A percentile compares a stretch with the other conserved stretches of the same genome.
phyloP scores from a whole-genome alignment of 2,113 vertebrate genomes.

The Harpagus bidentatus region DNA sequence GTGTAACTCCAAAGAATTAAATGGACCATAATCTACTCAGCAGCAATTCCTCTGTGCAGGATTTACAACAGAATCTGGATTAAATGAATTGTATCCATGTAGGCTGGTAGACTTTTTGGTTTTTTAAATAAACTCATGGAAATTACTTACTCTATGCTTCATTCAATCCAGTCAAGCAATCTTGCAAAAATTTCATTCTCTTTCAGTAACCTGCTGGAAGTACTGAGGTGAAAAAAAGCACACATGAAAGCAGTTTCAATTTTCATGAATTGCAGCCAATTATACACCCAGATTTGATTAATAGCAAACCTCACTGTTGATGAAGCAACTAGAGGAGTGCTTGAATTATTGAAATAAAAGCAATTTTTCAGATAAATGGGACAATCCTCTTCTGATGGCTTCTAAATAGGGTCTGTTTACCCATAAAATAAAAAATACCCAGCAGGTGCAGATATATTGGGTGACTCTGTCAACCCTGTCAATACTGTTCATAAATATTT shows the following conservation, averaged over 20 bases:
- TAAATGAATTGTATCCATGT: background rate
- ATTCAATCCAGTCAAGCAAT: background rate
- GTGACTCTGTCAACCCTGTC: background rate
- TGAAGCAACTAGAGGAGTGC: background rate
- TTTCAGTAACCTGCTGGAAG: background rate
- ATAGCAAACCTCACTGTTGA: background rate
- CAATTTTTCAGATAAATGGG: conserved; percentile 17
- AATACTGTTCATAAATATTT: background rate
- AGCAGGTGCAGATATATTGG: background rate
- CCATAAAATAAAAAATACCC: background rate
- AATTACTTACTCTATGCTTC: background rate
- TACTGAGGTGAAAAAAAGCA: conserved; percentile 12
- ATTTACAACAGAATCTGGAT: background rate
- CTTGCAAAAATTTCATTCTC: background rate
- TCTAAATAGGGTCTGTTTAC: background rate
- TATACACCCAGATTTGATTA: conserved; percentile 9
- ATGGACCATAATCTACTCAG: background rate
- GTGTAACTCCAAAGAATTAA: background rate
- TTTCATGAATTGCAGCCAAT: conserved; percentile 20
- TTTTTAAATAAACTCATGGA: background rate
- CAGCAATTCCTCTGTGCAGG: background rate
- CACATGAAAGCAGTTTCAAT: background rate
- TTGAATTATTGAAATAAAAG: conserved; percentile 38
- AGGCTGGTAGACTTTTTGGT: background rate
- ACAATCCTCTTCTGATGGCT: background rate